Percentiles rank a stretch among this genome's conserved stretches.
Evolutionary conservation across 2,888 invertebrate genomes (phyloP).

Genomic region (Adelphocoris suturalis): DNA sequence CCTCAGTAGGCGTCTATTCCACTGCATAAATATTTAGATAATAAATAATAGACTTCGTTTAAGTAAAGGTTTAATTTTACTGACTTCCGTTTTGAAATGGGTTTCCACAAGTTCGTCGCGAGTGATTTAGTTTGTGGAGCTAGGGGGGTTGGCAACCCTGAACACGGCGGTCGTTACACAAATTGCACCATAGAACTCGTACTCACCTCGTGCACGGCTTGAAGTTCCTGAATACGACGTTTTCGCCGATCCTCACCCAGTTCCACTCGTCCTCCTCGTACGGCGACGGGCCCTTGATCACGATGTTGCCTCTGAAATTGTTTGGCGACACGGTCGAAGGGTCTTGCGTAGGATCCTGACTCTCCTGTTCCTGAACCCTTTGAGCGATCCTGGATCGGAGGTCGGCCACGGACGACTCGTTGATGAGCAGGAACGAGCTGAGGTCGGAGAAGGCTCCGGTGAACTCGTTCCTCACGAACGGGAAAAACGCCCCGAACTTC

Average conservation of each 20-base stretch:
- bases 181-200: no score
- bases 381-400: constrained; percentile 79
- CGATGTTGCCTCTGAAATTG: constrained; percentile 73
- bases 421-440: constrained; percentile 85
- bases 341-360: constrained; percentile 75
- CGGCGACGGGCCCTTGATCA: constrained; percentile 68
- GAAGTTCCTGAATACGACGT: constrained; percentile 68
- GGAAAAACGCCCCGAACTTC: neutral
- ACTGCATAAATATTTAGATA: no score
- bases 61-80: no score
- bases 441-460: constrained; percentile 84
- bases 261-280: constrained; percentile 73
- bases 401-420: constrained; percentile 84
- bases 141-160: no score
- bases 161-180: no score
- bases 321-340: constrained; percentile 80
- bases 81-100: no score
- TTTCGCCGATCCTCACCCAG: constrained; percentile 73
- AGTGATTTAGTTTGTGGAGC: no score
- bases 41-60: no score
- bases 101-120: no score
- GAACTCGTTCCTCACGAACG: constrained; percentile 40
- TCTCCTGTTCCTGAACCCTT: neutral
- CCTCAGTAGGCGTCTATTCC: no score
- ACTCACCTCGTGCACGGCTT: constrained; percentile 72